Evolutionary conservation across 2,888 invertebrate genomes (phyloP).

Genomic region (Aleiodes alternator): DNA sequence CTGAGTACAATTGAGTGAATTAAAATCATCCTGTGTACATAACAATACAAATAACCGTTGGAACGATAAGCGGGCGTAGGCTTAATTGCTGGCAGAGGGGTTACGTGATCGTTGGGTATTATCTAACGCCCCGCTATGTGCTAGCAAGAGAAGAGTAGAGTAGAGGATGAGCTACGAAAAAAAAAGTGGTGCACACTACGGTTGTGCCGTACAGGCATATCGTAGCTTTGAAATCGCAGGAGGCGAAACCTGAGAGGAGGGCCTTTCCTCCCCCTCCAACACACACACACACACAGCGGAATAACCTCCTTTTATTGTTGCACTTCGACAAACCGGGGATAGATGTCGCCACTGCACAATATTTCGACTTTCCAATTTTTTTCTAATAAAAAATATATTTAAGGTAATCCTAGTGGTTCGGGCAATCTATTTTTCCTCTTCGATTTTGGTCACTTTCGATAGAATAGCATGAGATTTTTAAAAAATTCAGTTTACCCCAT

Average conservation of each 20-base stretch:
- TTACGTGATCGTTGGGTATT: conserved; percentile 41
- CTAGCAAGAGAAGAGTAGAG: background rate
- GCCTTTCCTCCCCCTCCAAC: no score
- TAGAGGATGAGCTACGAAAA: background rate
- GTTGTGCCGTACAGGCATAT: conserved; percentile 18
- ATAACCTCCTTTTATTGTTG: conserved; percentile 18
- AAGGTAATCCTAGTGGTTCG: no score
- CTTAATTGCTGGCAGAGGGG: conserved; percentile 31
- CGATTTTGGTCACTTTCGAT: no score
- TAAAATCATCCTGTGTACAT: conserved; percentile 5
- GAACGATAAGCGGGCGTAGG: conserved; percentile 31
- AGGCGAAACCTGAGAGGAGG: conserved; percentile 16
- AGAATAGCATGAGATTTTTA: no score
- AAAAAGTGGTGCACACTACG: conserved; percentile 17
- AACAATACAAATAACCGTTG: conserved; percentile 27
- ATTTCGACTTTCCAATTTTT: background rate
- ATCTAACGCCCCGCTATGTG: conserved; percentile 5
- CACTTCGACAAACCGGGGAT: background rate
- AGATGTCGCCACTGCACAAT: conserved; percentile 19
- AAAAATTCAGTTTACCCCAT: no score
- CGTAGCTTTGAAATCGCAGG: conserved; percentile 15
- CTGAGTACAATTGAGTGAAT: conserved; percentile 20
- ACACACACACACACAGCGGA: conserved; percentile 6
- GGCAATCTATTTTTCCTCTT: no score
- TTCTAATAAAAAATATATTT: no score